Evolutionary conservation across 2,113 vertebrate genomes (phyloP), one percentile per base, ranked within the genome.

Genomic region (Cyanistes caeruleus): DNA sequence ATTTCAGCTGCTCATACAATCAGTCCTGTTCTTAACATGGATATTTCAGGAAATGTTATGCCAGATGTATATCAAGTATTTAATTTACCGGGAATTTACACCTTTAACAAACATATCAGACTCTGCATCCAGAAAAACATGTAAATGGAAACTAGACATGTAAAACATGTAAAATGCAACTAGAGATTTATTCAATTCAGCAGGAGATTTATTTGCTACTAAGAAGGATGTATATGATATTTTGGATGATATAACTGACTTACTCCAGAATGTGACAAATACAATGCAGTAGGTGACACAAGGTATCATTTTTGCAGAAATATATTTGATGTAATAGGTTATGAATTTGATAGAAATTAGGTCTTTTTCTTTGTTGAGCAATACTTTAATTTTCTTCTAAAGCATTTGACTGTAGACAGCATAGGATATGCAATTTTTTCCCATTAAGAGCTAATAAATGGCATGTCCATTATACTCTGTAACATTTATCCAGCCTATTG

Each of bases 191-290:
- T 69, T 72, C 75, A 76, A 19, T 76, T 79, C 74, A 65, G 21
- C 35, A 60, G 35, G 64, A 89, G 84, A 91, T 78, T 68, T 84
- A 87, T 94, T 58, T 87, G 37, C 30, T 84, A 49, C 69, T 93
- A 73, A 75, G 62, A 87, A 87, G 83, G 93, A 95, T 84, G 7
- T 69, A 89, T 92, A 59, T 46, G 62, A 51, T 73, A 44, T 41
- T 86, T 41, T 58, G 18, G 46, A 39, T 82, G 73, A 85, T 82
- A 65, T 27, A 95, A 49, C 15, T 53, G 49, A 68, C 89, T 76
- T 62, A 60, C 53, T 84, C 82, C 31, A 68, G 25, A 46, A 92
- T n/a, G 67, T 89, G 89, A 89, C 62, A 96, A 95, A 84, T 82
- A 28, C 62, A 82, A 76, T 91, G 87, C 67, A 65, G 62, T 33